Conservation (phyloP, 1,140 invertebrate species). For the Scaptomyza graminum region DNA sequence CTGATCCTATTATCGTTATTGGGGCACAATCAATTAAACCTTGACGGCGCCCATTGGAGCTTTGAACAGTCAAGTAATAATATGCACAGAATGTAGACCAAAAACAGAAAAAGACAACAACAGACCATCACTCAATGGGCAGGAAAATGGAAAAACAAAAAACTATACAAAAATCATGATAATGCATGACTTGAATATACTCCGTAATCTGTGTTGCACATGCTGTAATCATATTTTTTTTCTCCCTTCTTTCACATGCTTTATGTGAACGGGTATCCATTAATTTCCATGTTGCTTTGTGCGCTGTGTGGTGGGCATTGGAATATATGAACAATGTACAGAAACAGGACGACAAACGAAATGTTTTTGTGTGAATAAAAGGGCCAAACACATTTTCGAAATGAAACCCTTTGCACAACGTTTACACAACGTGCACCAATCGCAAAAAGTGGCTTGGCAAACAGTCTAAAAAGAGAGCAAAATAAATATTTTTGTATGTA, state of each 20-base stretch:
- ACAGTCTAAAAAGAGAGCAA: conserved; percentile 29
- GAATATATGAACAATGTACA: not conserved
- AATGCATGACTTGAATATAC: not conserved
- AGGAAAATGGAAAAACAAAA: not conserved
- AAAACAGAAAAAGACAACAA: conserved; percentile 19
- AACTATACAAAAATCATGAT: not conserved
- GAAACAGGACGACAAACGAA: not conserved
- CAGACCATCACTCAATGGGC: conserved; percentile 1
- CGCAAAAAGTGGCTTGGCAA: conserved; percentile 46
- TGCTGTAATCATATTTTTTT: not conserved
- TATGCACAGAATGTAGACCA: conserved; percentile 24
- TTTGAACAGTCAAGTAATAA: conserved; percentile 15
- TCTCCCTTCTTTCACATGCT: not conserved
- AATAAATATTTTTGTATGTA: not conserved
- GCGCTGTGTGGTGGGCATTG: not conserved
- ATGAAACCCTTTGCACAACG: conserved; percentile 48
- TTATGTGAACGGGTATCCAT: not conserved
- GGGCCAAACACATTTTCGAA: conserved; percentile 36
- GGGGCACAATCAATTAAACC: conserved; percentile 52
- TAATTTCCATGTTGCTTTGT: not conserved
- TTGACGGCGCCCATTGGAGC: conserved; percentile 46
- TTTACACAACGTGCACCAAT: conserved; percentile 65
- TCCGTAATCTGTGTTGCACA: not conserved
- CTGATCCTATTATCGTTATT: conserved; percentile 56
- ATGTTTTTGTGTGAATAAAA: not conserved